Evolutionary conservation across 2,888 invertebrate species (phyloP).

Genomic region (Tuta absoluta): DNA sequence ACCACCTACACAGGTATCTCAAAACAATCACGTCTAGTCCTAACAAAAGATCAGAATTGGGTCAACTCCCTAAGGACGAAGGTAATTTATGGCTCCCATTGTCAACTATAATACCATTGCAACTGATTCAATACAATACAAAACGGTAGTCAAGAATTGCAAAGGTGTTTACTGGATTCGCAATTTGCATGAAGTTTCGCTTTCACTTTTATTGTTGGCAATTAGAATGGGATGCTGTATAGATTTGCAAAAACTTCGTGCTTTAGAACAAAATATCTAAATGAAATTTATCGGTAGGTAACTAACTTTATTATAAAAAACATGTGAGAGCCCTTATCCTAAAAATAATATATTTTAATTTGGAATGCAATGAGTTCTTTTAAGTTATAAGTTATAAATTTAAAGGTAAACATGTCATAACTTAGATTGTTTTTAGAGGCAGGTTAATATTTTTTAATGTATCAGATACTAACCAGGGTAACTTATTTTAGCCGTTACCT

Average conservation of each 20-base stretch:
- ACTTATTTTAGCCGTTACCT: too few species aligned
- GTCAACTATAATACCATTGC: conserved; percentile 55
- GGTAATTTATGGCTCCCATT: conserved; percentile 63
- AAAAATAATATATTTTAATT: too few species aligned
- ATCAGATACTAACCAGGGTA: too few species aligned
- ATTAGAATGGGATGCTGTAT: conserved; percentile 44
- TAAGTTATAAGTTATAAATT: too few species aligned
- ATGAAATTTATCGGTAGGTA: neutral
- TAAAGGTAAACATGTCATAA: too few species aligned
- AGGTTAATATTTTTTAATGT: too few species aligned
- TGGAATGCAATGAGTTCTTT: too few species aligned
- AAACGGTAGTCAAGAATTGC: conserved; percentile 29
- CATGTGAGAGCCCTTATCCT: too few species aligned
- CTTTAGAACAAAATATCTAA: neutral
- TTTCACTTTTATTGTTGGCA: conserved; percentile 72
- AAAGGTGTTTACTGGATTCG: conserved; percentile 57
- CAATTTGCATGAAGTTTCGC: conserved; percentile 66
- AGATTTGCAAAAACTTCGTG: neutral
- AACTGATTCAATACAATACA: conserved; percentile 42
- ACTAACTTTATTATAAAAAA: too few species aligned
- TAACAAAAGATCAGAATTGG: conserved; percentile 53
- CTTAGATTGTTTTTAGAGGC: too few species aligned
- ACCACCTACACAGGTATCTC: conserved; percentile 53
- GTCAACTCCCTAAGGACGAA: conserved; percentile 48
- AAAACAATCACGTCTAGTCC: conserved; percentile 45